Percentiles rank a stretch among this genome's conserved stretches.
These are phyloP conservation scores for Peribatodes rhomboidaria DNA, from an alignment of 2,888 invertebrate genomes.

Conservation along the genomic window DNA sequence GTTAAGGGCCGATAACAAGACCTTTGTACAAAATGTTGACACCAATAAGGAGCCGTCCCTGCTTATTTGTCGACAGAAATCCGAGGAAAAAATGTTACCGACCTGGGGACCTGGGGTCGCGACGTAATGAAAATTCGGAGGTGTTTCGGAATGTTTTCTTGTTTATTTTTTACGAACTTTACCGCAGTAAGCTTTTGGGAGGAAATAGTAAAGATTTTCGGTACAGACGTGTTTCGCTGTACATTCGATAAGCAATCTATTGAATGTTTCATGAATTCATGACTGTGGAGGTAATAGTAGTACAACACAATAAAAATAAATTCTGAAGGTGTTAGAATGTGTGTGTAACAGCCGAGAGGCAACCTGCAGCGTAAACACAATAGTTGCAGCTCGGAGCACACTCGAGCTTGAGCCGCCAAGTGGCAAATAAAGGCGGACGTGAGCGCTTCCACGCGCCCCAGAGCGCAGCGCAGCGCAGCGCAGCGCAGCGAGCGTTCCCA, in stretches of 20 bases:
- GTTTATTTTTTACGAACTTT: constrained; percentile 9
- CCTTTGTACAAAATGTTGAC: constrained; percentile 38
- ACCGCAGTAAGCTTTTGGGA: background rate
- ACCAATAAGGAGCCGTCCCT: constrained; percentile 31
- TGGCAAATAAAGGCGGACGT: too few relatives aligned
- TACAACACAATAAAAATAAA: too few relatives aligned
- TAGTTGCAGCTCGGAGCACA: too few relatives aligned
- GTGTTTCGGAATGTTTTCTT: constrained; percentile 11
- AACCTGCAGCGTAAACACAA: too few relatives aligned
- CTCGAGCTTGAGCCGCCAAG: too few relatives aligned
- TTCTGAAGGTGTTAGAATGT: too few relatives aligned
- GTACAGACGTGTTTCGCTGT: background rate
- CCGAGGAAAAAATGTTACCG: constrained; percentile 25
- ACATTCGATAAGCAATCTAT: too few relatives aligned
- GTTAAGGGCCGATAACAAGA: constrained; percentile 34
- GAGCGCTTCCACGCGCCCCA: too few relatives aligned
- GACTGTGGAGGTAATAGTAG: too few relatives aligned
- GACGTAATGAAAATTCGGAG: constrained; percentile 18
- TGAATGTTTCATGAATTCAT: background rate
- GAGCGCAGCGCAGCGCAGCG: too few relatives aligned
- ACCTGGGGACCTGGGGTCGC: constrained; percentile 11
- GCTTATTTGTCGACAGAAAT: constrained; percentile 31
- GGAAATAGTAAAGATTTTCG: background rate
- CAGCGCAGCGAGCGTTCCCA: too few relatives aligned
- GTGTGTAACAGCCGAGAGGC: too few relatives aligned